Evolutionary conservation across 2,888 invertebrate species (phyloP), one percentile per base, ranked within the genome.

Genomic region (Neocrepidodera transversa): DNA sequence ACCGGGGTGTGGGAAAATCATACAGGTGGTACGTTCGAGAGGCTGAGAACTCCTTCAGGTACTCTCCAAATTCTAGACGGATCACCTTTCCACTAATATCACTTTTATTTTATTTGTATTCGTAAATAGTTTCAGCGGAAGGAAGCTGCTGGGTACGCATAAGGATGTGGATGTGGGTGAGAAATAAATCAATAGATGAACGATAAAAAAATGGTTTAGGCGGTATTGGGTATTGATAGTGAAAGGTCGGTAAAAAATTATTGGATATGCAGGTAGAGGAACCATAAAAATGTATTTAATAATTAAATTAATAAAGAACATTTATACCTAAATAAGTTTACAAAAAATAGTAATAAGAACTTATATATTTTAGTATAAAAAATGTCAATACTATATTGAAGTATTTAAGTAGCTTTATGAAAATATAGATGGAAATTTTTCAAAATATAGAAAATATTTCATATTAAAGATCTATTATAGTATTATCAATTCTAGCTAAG

Each of bases 1-100:
- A 58, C 68, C 67, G 70, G 76, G 76, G 76, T 77, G 77, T 77
- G 77, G 77, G 77, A 77, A 77, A 73, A 71, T 74, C 67, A 63
- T 74, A 76, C 77, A 77, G 77, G 77, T 77, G 76, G 71, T 74
- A 68, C 61, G 26, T 30, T 38, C 30, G 47, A 62, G 62, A 62
- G 56, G 54, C 58, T 50, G 60, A 26, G 60, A 60, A 60, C 45
- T 43, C 38, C 47, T 58, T 60, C 60, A 60, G 60, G 60, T 60
- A 60, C 48, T 47, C n/a, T 49, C 30, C 13, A 47, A 36, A 50
- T 32, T 50, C 50, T 58, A 38, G 36, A 40, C 20, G 38, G 28
- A 45, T 52, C 52, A 23, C 52, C 32, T 58, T 56, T 56, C 60
- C 40, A 47, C 23, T 32, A 23, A 40, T 38, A 52, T 50, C 55